Conservation (phyloP, 2,797 vertebrate genomes). For the Odontamblyopus lacepedii region DNA sequence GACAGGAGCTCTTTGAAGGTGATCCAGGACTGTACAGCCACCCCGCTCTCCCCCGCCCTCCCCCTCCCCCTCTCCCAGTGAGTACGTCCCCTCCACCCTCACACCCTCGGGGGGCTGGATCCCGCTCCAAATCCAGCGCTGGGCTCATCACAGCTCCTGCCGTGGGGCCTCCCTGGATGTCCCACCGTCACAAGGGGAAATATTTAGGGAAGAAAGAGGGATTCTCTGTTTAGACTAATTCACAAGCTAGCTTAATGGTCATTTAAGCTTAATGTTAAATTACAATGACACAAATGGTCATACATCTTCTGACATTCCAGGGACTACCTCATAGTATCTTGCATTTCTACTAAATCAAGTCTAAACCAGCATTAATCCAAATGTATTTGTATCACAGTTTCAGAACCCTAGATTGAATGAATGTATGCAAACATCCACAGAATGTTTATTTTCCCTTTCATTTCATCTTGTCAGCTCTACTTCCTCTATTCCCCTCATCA, state of each 20-base stretch:
- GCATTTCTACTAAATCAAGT: neutral
- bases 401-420: neutral
- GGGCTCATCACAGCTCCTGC: slow-evolving; percentile 55
- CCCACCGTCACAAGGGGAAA: slow-evolving; percentile 36
- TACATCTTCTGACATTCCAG: neutral
- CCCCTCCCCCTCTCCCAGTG: slow-evolving; percentile 20
- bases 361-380: neutral
- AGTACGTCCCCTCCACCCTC: slow-evolving; percentile 14
- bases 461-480: slow-evolving; percentile 56
- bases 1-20: slow-evolving; percentile 79
- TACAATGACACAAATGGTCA: neutral
- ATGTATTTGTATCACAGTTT: neutral
- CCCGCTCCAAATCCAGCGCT: slow-evolving; percentile 70
- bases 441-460: slow-evolving; percentile 40
- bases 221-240: neutral
- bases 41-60: slow-evolving; percentile 32
- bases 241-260: neutral
- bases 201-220: neutral
- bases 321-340: neutral
- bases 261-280: neutral
- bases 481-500: slow-evolving; percentile 47
- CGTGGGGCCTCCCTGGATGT: slow-evolving; percentile 61
- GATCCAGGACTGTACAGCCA: slow-evolving; percentile 76
- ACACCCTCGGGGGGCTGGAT: slow-evolving; percentile 69
- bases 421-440: slow-evolving; percentile 26